A percentile compares a stretch with the other conserved stretches of the same genome.
These are phyloP conservation scores for Contarinia nasturtii DNA, from an alignment of 1,140 invertebrate species.

Conservation along the genomic window DNA sequence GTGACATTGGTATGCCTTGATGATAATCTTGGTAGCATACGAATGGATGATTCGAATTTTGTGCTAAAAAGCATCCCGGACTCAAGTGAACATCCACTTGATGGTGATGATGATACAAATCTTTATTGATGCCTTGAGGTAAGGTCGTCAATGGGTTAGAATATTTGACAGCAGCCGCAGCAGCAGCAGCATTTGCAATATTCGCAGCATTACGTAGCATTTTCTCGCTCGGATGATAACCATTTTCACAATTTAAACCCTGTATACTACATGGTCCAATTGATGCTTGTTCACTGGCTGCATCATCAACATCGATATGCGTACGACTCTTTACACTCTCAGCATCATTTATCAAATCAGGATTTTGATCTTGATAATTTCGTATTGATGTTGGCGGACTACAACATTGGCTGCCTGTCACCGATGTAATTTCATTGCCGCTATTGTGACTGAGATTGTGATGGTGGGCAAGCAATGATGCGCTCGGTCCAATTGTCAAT, in stretches of 20 bases:
- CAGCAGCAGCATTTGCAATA: too few relatives aligned
- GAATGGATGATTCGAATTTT: conserved; percentile 51
- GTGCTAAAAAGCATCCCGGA: conserved; percentile 45
- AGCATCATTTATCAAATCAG: conserved; percentile 55
- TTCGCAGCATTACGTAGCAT: conserved; percentile 29
- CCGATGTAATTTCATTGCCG: background rate
- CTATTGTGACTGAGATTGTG: background rate
- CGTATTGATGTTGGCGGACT: conserved; percentile 23
- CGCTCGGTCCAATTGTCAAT: conserved; percentile 5
- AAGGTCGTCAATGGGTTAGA: conserved; percentile 24
- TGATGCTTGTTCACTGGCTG: conserved; percentile 15
- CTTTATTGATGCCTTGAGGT: conserved; percentile 25
- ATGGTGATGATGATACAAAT: conserved; percentile 31
- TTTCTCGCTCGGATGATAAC: conserved; percentile 7
- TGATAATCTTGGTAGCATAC: background rate
- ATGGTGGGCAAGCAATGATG: too few relatives aligned
- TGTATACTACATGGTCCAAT: conserved; percentile 9
- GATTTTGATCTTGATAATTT: conserved; percentile 45
- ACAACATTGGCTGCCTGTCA: conserved; percentile 8
- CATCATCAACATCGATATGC: conserved; percentile 29
- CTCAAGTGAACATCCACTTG: conserved; percentile 46
- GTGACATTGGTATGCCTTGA: conserved; percentile 12
- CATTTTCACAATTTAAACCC: conserved; percentile 17
- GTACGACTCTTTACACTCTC: conserved; percentile 42
- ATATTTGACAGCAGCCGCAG: conserved; percentile 23